Conservation (phyloP, 2,888 invertebrate genomes). For the Heteropelma amictum region DNA sequence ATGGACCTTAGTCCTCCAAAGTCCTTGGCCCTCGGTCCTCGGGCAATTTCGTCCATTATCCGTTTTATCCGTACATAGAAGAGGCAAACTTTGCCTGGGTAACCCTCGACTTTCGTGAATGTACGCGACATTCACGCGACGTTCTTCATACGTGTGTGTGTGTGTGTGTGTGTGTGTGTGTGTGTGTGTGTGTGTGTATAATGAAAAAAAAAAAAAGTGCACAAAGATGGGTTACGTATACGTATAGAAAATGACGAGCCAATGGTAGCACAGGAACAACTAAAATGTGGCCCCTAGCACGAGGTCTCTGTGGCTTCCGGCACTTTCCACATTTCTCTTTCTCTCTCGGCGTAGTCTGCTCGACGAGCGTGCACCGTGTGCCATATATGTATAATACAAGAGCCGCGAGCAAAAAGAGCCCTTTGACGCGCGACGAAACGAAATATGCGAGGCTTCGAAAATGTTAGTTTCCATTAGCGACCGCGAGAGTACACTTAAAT, state of each 20-base stretch:
- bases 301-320: constrained; percentile 52
- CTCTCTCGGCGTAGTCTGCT: constrained; percentile 13
- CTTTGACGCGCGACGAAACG: constrained; percentile 47
- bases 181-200: not conserved
- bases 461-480: constrained; percentile 46
- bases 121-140: constrained; percentile 41
- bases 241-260: not conserved
- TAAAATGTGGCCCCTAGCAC: constrained; percentile 40
- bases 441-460: constrained; percentile 45
- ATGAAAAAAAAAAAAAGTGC: constrained; percentile 7
- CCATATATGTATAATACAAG: too few species aligned
- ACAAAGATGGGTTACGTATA: constrained; percentile 13
- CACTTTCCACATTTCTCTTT: constrained; percentile 49
- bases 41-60: constrained; percentile 58
- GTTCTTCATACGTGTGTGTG: not conserved
- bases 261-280: constrained; percentile 40
- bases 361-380: constrained; percentile 5
- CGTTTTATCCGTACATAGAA: constrained; percentile 52
- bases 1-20: constrained; percentile 21
- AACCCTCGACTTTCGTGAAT: constrained; percentile 46
- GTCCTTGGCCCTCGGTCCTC: constrained; percentile 42
- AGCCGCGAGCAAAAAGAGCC: constrained; percentile 15
- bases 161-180: not conserved
- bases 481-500: constrained; percentile 27
- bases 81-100: constrained; percentile 54